These are phyloP conservation scores for Chymomyza procnemis DNA, from an alignment of 2,888 invertebrate species.

Conservation along the genomic window DNA sequence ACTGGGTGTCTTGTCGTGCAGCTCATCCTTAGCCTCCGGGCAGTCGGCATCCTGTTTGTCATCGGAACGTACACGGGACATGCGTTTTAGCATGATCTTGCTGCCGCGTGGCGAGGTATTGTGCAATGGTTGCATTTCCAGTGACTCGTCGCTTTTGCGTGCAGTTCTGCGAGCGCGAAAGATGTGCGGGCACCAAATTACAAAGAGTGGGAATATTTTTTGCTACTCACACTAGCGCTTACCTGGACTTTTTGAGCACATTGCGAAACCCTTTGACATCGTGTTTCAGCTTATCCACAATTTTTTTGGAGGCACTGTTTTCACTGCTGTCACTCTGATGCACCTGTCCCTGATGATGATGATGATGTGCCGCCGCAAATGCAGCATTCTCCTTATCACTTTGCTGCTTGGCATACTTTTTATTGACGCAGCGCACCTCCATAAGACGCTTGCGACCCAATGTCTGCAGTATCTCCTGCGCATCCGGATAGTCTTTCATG, in stretches of 20 bases:
- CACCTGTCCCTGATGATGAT: slow-evolving; percentile 61
- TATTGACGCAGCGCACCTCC: slow-evolving; percentile 86
- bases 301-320: slow-evolving; percentile 84
- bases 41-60: slow-evolving; percentile 81
- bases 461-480: slow-evolving; percentile 94
- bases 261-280: slow-evolving; percentile 88
- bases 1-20: slow-evolving; percentile 81
- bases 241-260: slow-evolving; percentile 81
- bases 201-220: background rate
- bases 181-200: too few relatives aligned
- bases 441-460: slow-evolving; percentile 91
- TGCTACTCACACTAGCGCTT: slow-evolving; percentile 58
- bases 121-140: slow-evolving; percentile 84
- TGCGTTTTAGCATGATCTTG: slow-evolving; percentile 84
- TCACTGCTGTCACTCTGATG: slow-evolving; percentile 77
- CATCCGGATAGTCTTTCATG: slow-evolving; percentile 98
- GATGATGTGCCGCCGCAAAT: slow-evolving; percentile 55
- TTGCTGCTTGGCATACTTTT: slow-evolving; percentile 77
- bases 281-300: slow-evolving; percentile 90
- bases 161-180: slow-evolving; percentile 43
- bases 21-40: slow-evolving; percentile 79
- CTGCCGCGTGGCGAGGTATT: slow-evolving; percentile 77
- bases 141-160: slow-evolving; percentile 81
- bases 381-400: slow-evolving; percentile 73
- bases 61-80: slow-evolving; percentile 87